These are phyloP conservation scores for Daphoenositta chrysoptera DNA, from an alignment of 2,113 vertebrate species.

Conservation along the genomic window DNA sequence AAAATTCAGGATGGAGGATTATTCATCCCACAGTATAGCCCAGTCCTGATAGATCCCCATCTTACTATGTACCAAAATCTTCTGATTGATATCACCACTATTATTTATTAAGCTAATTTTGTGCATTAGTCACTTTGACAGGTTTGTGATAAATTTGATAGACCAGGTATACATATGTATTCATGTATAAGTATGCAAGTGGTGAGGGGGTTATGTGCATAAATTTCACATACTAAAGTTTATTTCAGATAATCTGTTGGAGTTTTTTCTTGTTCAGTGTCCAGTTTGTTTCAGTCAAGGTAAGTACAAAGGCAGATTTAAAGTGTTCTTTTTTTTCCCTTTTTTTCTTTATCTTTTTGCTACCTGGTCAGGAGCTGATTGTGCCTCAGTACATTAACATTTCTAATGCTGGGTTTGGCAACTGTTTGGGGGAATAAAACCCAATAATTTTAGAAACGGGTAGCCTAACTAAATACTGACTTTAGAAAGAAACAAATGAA, in stretches of 20 bases:
- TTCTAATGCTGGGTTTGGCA: background rate
- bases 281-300: background rate
- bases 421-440: background rate
- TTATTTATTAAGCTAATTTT: background rate
- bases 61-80: background rate
- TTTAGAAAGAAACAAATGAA: background rate
- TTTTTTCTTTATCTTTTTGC: background rate
- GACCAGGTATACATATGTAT: background rate
- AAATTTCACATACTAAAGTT: background rate
- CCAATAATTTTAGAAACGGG: background rate
- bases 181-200: background rate
- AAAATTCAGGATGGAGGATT: background rate
- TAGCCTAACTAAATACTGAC: background rate
- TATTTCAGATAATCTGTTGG: background rate
- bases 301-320: background rate
- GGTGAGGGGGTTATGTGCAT: too few relatives aligned
- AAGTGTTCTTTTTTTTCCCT: accelerated
- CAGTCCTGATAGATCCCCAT: background rate
- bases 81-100: background rate
- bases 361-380: background rate
- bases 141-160: background rate
- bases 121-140: background rate
- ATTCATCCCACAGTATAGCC: too few relatives aligned
- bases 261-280: background rate
- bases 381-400: background rate